Conservation (phyloP, 37 sponge, comb jelly and placozoan genomes). For the Bolinopsis microptera region DNA sequence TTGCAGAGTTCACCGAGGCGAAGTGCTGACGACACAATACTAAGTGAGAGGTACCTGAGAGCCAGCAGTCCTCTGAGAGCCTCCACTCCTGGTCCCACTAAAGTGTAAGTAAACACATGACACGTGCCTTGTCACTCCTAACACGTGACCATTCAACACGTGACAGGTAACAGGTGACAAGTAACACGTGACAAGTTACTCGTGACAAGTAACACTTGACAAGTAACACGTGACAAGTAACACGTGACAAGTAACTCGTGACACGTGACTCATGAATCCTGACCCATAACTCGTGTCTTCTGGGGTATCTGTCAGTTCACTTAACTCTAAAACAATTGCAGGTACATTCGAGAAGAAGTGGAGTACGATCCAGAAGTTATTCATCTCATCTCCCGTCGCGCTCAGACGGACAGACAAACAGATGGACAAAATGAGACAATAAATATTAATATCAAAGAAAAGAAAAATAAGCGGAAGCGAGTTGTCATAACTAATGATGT, state of each 20-base stretch:
- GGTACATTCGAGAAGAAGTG: not conserved
- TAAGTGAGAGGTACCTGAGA: conserved; percentile 26
- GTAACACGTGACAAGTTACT: too few relatives aligned
- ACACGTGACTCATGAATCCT: too few relatives aligned
- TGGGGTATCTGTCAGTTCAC: too few relatives aligned
- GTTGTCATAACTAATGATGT: conserved; percentile 11
- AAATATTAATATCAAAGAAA: not conserved
- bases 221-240: too few relatives aligned
- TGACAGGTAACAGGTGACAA: too few relatives aligned
- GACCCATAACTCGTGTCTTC: too few relatives aligned
- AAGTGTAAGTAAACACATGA: not conserved
- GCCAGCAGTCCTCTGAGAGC: not conserved
- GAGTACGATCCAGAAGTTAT: conserved; percentile 8
- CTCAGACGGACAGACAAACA: not conserved
- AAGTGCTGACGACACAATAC: not conserved
- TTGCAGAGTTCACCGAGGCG: not conserved
- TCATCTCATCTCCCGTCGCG: not conserved
- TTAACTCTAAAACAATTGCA: too few relatives aligned
- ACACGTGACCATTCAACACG: too few relatives aligned
- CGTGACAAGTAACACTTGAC: too few relatives aligned
- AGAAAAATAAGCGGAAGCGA: not conserved
- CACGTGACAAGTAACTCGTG: too few relatives aligned
- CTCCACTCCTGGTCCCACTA: not conserved
- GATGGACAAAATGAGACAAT: conserved; percentile 7
- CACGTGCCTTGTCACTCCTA: too few relatives aligned